phyloP scores from a whole-genome alignment of 2,113 vertebrate genomes.

The Naja naja region DNA sequence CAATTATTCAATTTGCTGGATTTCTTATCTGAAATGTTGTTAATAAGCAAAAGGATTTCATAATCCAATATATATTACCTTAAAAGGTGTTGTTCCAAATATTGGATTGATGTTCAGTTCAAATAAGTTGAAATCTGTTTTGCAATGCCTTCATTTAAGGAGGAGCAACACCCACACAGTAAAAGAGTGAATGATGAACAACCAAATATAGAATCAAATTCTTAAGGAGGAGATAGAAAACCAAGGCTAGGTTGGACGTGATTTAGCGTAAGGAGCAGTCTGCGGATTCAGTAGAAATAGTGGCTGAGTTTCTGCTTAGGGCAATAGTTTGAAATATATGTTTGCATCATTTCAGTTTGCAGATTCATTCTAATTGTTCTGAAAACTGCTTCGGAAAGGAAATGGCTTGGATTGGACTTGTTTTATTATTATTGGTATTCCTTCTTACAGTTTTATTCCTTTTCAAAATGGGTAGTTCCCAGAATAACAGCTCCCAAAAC shows the following conservation, averaged over 20 bases:
- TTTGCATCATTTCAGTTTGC: neutral
- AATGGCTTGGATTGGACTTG: slow-evolving; percentile 32
- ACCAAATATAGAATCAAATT: neutral
- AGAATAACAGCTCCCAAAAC: neutral
- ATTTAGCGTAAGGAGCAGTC: neutral
- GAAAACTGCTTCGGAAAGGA: slow-evolving; percentile 7
- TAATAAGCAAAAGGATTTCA: neutral
- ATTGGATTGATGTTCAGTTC: too few species aligned
- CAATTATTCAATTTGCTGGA: neutral
- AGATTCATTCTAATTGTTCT: neutral
- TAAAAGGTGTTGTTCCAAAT: neutral
- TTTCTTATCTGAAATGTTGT: neutral
- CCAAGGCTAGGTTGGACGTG: neutral
- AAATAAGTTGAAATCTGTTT: neutral
- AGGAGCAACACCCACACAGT: neutral
- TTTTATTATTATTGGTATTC: slow-evolving; percentile 12
- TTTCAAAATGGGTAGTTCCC: slow-evolving; percentile 29
- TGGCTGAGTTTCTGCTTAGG: neutral
- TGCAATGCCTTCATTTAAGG: neutral
- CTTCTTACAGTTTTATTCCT: slow-evolving; percentile 30
- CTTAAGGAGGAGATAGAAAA: neutral
- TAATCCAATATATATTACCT: neutral
- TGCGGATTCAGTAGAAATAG: neutral
- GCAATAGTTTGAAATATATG: neutral
- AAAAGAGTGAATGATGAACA: neutral